Base-by-base conservation (phyloP, 2,113 vertebrate genomes). In the Camelus bactrianus region DNA sequence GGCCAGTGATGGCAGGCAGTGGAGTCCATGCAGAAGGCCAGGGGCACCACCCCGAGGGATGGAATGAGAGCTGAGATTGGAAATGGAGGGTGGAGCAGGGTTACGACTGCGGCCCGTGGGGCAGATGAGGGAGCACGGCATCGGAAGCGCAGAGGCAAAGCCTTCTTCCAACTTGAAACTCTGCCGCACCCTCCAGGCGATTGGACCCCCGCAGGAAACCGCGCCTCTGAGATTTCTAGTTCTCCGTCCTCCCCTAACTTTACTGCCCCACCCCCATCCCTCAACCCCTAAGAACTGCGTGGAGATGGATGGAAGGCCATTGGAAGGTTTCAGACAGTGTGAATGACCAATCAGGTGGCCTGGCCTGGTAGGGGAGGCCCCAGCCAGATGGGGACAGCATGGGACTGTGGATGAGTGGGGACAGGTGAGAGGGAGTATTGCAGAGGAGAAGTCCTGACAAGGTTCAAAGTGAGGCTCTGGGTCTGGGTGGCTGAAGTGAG, bases 1-100 rank as follows among this genome's bases (percentile, higher is more conserved):
- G 56, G 77, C 69, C 60, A 4, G 32, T 1, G 24, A 11, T 0
- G 72, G 48, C 56, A 26, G 64, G 22, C 12, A 14, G 62, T n/a
- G 1, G 77, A 14, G 26, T 0, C 26, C n/a, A 1, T 3, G 58
- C 75, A n/a, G 22, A 19, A 11, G 0, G 5, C 10, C 5, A 13
- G n/a, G 7, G 7, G 11, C 9, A 28, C 14, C 3, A 10, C 2
- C 15, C 3, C 1, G 5, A 35, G 81, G 17, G 26, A 10, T 0
- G 6, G n/a, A 10, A 22, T 4, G 50, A 10, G 30, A 30, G 52
- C 1, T 0, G 4, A 8, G 26, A 48, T 24, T 9, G 10, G 12
- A 17, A 6, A 4, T 0, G 48, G 35, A 52, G n/a, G 32, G 30
- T 0, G 6, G 88, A 38, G 81, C n/a, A 12, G 13, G 77, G 11